A percentile compares a stretch with the other conserved stretches of the same genome.
These are phyloP conservation scores for Tachycineta bicolor DNA, from an alignment of 2,113 vertebrate species.

Conservation along the genomic window DNA sequence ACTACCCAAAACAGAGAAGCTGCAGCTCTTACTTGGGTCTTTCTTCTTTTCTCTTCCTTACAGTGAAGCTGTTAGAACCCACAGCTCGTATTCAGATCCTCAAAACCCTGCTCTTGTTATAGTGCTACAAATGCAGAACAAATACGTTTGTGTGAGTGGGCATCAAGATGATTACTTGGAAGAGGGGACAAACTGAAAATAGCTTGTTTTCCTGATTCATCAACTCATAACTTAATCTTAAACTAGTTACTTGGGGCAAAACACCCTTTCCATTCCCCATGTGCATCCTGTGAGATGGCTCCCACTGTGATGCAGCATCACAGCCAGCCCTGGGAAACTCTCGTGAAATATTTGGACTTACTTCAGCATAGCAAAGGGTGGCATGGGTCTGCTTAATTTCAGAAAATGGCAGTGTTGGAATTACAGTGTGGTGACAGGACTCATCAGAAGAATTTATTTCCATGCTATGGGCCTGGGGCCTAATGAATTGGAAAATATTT, in stretches of 20 bases:
- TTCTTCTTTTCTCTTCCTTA: background rate
- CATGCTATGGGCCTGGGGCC: slow-evolving; percentile 58
- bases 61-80: background rate
- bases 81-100: background rate
- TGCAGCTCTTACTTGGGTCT: background rate
- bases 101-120: background rate
- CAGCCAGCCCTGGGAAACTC: slow-evolving; percentile 42
- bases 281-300: background rate
- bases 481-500: slow-evolving; percentile 82
- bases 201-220: slow-evolving; percentile 46
- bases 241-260: slow-evolving; percentile 43
- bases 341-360: slow-evolving; percentile 45
- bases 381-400: slow-evolving; percentile 75
- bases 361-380: slow-evolving; percentile 50
- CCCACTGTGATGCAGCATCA: slow-evolving; percentile 22
- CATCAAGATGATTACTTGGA: background rate
- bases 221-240: slow-evolving; percentile 61
- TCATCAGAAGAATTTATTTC: slow-evolving; percentile 81
- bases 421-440: slow-evolving; percentile 75
- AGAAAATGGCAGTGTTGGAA: slow-evolving; percentile 71
- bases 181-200: slow-evolving; percentile 36
- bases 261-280: background rate
- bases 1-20: background rate
- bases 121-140: background rate
- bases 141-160: background rate